Evolutionary conservation across 2,113 vertebrate genomes (phyloP).

Genomic region (Tragulus kanchil): DNA sequence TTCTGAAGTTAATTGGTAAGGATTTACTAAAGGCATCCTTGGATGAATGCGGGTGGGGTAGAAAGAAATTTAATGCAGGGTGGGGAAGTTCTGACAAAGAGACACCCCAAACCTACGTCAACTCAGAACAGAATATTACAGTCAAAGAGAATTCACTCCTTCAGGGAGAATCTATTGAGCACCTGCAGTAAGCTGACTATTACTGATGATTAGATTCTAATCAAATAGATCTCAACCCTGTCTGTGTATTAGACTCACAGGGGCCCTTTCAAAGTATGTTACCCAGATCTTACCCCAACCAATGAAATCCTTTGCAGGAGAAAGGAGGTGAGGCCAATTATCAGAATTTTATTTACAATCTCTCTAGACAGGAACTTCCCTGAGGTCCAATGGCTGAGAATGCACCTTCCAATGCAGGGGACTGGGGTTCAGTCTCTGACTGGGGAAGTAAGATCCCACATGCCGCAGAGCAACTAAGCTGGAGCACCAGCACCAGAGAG

Average conservation of each 20-base stretch:
- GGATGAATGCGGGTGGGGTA: not conserved
- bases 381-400: not conserved
- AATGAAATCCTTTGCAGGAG: not conserved
- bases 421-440: not conserved
- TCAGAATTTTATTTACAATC: constrained; percentile 18
- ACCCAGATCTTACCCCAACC: not conserved
- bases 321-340: not conserved
- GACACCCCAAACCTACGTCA: not conserved
- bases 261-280: not conserved
- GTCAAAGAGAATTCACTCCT: not conserved
- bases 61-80: too few relatives aligned
- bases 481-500: not conserved
- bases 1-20: not conserved
- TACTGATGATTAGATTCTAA: not conserved
- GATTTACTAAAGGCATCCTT: not conserved
- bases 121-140: not conserved
- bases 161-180: not conserved
- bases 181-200: not conserved
- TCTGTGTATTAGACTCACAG: not conserved
- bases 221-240: not conserved
- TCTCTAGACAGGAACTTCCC: not conserved
- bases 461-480: not conserved
- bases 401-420: not conserved
- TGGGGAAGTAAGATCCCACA: not conserved
- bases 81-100: too few relatives aligned